Percentiles rank a stretch among this genome's conserved stretches.
Conservation (phyloP, 1,140 invertebrate species). For the Euborellia annulipes region DNA sequence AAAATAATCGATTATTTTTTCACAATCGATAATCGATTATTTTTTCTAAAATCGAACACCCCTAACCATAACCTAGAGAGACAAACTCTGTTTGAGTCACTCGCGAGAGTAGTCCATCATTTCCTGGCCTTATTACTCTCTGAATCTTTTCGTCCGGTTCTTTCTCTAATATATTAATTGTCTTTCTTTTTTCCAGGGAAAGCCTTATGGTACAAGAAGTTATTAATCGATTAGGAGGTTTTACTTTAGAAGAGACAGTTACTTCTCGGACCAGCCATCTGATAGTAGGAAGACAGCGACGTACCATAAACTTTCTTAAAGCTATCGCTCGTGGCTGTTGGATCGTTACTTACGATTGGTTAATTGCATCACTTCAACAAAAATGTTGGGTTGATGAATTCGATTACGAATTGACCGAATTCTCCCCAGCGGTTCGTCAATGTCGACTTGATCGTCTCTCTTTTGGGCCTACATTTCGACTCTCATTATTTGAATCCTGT, state of each 20-base stretch:
- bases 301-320: conserved; percentile 36
- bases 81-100: too few relatives aligned
- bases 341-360: conserved; percentile 36
- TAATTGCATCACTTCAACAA: conserved; percentile 28
- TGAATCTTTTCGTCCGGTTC: too few relatives aligned
- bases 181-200: conserved; percentile 14
- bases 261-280: conserved; percentile 34
- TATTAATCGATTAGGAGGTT: conserved; percentile 29
- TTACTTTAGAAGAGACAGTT: conserved; percentile 30
- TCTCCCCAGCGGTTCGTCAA: conserved; percentile 33
- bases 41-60: too few relatives aligned
- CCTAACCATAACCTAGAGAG: too few relatives aligned
- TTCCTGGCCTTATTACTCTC: too few relatives aligned
- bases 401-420: conserved; percentile 30
- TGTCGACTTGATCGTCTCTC: conserved; percentile 31
- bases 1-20: too few relatives aligned
- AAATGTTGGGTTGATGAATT: conserved; percentile 35
- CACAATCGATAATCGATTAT: too few relatives aligned
- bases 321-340: conserved; percentile 36
- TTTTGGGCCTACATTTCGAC: conserved; percentile 29
- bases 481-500: conserved; percentile 30
- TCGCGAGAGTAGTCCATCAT: too few relatives aligned
- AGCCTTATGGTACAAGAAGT: conserved; percentile 13
- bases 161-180: too few relatives aligned
- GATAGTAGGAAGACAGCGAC: conserved; percentile 29